These are phyloP conservation scores for Carassius carassius DNA, from an alignment of 2,113 vertebrate species.

Conservation along the genomic window DNA sequence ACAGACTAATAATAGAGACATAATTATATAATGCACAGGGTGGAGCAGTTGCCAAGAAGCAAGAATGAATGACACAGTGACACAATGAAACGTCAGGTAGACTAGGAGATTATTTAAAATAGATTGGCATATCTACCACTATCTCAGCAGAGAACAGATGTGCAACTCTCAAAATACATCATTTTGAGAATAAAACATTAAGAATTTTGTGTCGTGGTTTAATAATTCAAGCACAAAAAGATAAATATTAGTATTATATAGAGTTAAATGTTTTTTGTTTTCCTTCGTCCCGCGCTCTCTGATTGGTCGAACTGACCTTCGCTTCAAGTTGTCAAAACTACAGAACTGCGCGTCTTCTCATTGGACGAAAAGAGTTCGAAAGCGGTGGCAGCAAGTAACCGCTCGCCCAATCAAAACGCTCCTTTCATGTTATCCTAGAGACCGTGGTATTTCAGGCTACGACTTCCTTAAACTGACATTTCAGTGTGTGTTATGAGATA, in stretches of 20 bases:
- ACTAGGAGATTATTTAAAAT: background rate
- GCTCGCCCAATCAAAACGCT: conserved; percentile 50
- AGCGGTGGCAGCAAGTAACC: conserved; percentile 44
- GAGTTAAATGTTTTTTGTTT: background rate
- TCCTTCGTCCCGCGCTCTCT: conserved; percentile 30
- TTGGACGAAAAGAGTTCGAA: conserved; percentile 44
- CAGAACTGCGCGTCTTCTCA: conserved; percentile 16
- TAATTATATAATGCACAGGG: conserved; percentile 55
- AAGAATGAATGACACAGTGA: conserved; percentile 19
- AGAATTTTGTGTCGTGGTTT: background rate
- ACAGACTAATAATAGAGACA: conserved; percentile 66
- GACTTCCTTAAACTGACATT: conserved; percentile 1
- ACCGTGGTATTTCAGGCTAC: background rate
- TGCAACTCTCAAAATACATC: background rate
- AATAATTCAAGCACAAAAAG: background rate
- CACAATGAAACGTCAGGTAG: background rate
- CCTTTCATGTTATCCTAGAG: conserved; percentile 36
- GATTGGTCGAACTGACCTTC: conserved; percentile 53
- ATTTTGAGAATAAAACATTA: background rate
- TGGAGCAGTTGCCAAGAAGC: conserved; percentile 54
- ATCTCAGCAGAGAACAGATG: background rate
- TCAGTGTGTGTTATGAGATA: background rate
- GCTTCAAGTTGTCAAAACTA: conserved; percentile 42
- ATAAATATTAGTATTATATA: background rate
- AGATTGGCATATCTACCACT: background rate